A percentile compares a stretch with the other conserved stretches of the same genome.
phyloP scores from a whole-genome alignment of 2,797 vertebrate species.

The Bradypus variegatus region DNA sequence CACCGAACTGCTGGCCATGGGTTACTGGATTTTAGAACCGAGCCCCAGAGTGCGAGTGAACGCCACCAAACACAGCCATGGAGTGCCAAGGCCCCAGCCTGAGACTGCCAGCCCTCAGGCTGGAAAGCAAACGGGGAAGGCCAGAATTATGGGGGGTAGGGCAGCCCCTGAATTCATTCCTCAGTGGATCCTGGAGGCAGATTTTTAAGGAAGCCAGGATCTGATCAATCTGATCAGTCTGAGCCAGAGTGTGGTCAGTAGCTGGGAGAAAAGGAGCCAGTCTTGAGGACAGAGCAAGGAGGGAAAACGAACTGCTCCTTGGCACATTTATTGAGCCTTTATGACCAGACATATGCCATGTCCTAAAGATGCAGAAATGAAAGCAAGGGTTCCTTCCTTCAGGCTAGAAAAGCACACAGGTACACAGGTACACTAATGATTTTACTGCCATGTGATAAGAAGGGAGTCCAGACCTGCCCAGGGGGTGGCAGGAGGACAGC shows the following conservation, averaged over 20 bases:
- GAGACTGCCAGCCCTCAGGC: neutral
- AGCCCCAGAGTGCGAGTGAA: neutral
- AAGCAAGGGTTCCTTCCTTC: neutral
- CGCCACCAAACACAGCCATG: neutral
- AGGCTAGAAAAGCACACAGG: neutral
- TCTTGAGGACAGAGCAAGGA: neutral
- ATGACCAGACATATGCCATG: neutral
- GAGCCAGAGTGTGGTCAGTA: neutral
- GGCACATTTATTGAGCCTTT: neutral
- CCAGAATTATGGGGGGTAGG: accelerated
- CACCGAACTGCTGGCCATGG: neutral
- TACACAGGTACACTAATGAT: accelerated
- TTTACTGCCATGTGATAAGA: neutral
- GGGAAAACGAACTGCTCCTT: neutral
- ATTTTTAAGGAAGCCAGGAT: neutral
- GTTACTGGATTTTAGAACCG: neutral
- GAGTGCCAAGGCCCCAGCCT: neutral
- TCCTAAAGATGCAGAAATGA: neutral
- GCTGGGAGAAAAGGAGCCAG: neutral
- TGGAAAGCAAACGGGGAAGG: neutral
- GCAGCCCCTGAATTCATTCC: neutral
- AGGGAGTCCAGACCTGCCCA: no score
- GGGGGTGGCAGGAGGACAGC: neutral
- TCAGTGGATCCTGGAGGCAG: neutral
- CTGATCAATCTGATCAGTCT: neutral